Conservation (phyloP, 1,140 invertebrate genomes). For the Megathymus violae region DNA sequence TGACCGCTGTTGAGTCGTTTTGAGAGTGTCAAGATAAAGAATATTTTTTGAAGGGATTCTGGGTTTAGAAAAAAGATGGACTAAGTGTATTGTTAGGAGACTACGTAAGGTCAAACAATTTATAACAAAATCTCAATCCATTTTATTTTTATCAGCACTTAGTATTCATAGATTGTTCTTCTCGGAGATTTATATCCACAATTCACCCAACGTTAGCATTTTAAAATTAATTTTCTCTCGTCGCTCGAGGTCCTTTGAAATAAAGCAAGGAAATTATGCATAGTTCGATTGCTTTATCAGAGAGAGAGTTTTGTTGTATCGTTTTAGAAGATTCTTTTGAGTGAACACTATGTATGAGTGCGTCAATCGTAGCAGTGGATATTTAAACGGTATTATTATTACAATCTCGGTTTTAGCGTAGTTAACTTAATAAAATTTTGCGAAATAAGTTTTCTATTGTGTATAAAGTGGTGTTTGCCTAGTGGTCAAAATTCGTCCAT, state of each 20-base stretch:
- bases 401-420: too few species aligned
- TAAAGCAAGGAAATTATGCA: slow-evolving; percentile 10
- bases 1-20: too few species aligned
- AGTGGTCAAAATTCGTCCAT: too few species aligned
- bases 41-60: too few species aligned
- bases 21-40: too few species aligned
- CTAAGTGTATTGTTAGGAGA: too few species aligned
- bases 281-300: slow-evolving; percentile 16
- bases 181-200: slow-evolving; percentile 10
- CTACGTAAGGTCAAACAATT: not conserved
- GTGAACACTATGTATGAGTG: not conserved
- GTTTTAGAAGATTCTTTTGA: slow-evolving; percentile 7
- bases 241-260: slow-evolving; percentile 13
- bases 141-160: slow-evolving; percentile 6
- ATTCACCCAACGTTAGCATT: slow-evolving; percentile 21
- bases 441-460: too few species aligned
- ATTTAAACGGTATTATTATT: not conserved
- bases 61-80: too few species aligned
- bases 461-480: too few species aligned
- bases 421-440: too few species aligned
- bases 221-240: slow-evolving; percentile 16
- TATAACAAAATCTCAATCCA: not conserved
- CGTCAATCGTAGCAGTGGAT: not conserved
- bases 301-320: slow-evolving; percentile 5
- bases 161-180: slow-evolving; percentile 22